Base-by-base conservation (phyloP, 2,113 vertebrate species). In the Dipodomys stephensi region DNA sequence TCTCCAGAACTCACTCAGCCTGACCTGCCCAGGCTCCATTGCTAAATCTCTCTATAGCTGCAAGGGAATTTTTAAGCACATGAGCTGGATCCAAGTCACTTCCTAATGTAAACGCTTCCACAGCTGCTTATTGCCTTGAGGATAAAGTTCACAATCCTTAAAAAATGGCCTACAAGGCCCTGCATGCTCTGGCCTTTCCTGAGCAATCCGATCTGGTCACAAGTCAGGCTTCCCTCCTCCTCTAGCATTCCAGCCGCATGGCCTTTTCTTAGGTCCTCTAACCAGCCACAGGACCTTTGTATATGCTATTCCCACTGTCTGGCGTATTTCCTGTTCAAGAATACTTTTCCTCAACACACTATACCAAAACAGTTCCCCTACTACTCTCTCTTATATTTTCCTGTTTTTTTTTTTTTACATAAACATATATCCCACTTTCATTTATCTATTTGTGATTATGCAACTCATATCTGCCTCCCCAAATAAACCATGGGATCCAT, bases 51-150 rank as follows among this genome's bases (percentile, higher is more conserved):
- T 46, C n/a, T 5, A 0, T 67, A 90, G 60, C 46, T 60, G 49
- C 72, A 32, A 60, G n/a, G 20, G 22, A 65, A 77, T 46, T 85
- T 92, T 57, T 93, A 89, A 72, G 76, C 88, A 76, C 3, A 27
- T 77, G 57, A 86, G 78, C 73, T 88, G 77, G 69, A 91, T 91
- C 53, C 83, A 62, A 91, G 67, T 87, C 35, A 72, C 76, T 94
- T 96, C n/a, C 86, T 19, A 83, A 77, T 84, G 83, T 68, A 78
- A 74, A 32, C 53, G 27, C 25, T 90, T 68, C 62, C 13, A 20
- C 0, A 4, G 80, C 23, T 32, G 23, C 27, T 88, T 82, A 81
- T 78, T 79, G 81, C 19, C 86, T n/a, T 67, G 77, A 77, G 53
- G 35, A 68, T 72, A 90, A 92, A 92, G 76, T 62, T 88, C 20